Evolutionary conservation across 2,797 vertebrate genomes (phyloP).

Genomic region (Caiman crocodilus): DNA sequence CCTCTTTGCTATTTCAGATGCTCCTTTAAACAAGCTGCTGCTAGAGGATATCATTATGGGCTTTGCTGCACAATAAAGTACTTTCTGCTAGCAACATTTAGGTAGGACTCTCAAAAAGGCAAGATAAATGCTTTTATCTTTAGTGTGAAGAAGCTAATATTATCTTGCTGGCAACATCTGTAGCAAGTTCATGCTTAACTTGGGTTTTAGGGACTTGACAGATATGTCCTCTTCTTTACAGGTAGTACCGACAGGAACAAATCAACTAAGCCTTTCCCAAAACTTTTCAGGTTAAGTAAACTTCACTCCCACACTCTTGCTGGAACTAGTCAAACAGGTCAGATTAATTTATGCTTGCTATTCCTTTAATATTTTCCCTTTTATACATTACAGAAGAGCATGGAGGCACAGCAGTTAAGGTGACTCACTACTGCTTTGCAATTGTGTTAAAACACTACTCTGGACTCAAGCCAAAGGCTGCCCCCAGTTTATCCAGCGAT

Average conservation of each 20-base stretch:
- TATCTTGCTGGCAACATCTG: constrained; percentile 65
- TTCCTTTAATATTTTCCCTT: constrained; percentile 11
- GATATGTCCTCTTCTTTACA: constrained; percentile 46
- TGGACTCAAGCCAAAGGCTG: too few species aligned
- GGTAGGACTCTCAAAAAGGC: constrained; percentile 47
- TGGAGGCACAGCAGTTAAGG: too few species aligned
- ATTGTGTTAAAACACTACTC: too few species aligned
- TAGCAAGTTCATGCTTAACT: constrained; percentile 30
- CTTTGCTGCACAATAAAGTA: constrained; percentile 39
- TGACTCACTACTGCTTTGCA: too few species aligned
- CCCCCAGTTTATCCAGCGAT: too few species aligned
- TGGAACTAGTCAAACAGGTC: neutral
- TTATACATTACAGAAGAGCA: neutral
- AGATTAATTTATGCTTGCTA: neutral
- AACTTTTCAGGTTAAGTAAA: neutral
- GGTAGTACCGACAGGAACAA: neutral
- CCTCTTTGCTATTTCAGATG: neutral
- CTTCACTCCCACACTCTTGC: neutral
- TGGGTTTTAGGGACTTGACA: constrained; percentile 36
- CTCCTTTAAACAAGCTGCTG: constrained; percentile 37
- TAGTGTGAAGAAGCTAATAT: constrained; percentile 45
- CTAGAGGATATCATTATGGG: neutral
- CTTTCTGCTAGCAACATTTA: constrained; percentile 50
- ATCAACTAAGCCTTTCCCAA: constrained; percentile 37
- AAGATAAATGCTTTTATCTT: constrained; percentile 70